Evolutionary conservation across 2,113 vertebrate genomes (phyloP).

Genomic region (Mormyrus lacerda): DNA sequence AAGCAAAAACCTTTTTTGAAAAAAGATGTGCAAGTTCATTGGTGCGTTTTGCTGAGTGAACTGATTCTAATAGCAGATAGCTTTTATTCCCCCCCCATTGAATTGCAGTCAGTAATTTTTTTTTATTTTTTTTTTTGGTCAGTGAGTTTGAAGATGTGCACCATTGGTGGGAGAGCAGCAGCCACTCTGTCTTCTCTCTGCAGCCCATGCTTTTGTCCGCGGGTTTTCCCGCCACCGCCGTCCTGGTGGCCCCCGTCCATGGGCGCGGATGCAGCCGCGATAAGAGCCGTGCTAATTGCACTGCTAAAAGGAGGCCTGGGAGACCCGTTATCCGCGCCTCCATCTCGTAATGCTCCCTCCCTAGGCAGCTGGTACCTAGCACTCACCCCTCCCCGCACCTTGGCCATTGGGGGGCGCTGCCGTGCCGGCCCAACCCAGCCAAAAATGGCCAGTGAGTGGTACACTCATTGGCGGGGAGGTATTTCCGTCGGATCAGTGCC

Average conservation of each 20-base stretch:
- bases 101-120: neutral
- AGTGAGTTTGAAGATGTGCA: constrained; percentile 20
- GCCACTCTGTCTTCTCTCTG: constrained; percentile 16
- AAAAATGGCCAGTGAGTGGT: neutral
- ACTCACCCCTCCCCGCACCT: constrained; percentile 39
- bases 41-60: neutral
- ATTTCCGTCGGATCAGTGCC: neutral
- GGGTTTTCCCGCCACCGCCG: constrained; percentile 39
- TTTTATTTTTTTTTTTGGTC: constrained; percentile 49
- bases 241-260: constrained; percentile 51
- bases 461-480: neutral
- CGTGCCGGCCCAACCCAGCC: constrained; percentile 26
- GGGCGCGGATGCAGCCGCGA: constrained; percentile 68
- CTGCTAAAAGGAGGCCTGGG: constrained; percentile 71
- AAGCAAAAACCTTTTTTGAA: neutral
- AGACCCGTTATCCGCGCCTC: constrained; percentile 74
- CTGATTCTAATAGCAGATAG: neutral
- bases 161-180: neutral
- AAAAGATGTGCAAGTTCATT: neutral
- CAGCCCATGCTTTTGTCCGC: constrained; percentile 36
- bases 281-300: constrained; percentile 78
- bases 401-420: constrained; percentile 26
- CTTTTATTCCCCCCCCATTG: neutral
- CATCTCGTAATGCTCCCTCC: constrained; percentile 73
- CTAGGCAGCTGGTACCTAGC: constrained; percentile 64